Evolutionary conservation across 2,797 vertebrate genomes (phyloP).

Genomic region (Smutsia gigantea): DNA sequence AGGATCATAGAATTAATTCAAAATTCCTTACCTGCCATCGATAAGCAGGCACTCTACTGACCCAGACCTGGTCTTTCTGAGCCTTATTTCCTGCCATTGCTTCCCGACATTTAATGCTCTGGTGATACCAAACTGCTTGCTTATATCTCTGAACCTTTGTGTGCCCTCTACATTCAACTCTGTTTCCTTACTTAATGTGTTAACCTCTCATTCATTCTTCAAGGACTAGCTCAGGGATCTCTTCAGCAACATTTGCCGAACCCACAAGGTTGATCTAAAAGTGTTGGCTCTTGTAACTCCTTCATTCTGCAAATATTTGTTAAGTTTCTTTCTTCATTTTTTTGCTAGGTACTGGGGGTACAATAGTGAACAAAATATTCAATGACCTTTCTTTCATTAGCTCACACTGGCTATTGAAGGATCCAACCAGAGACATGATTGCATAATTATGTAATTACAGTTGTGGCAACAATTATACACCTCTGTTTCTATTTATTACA

Average conservation of each 20-base stretch:
- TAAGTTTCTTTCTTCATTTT: background rate
- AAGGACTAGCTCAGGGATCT: background rate
- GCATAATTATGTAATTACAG: background rate
- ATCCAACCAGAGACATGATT: slow-evolving; percentile 5
- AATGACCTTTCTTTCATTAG: background rate
- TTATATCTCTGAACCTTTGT: background rate
- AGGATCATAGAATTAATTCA: background rate
- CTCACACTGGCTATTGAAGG: background rate
- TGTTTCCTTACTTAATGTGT: background rate
- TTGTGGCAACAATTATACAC: background rate
- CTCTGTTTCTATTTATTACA: background rate
- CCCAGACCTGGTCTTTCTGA: background rate
- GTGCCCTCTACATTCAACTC: background rate
- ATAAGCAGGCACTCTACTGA: background rate
- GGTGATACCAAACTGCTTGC: background rate
- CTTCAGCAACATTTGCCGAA: background rate
- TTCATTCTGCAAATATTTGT: background rate
- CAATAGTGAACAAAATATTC: background rate
- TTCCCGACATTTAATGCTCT: background rate
- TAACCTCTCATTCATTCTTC: background rate
- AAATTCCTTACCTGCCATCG: background rate
- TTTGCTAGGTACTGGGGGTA: background rate
- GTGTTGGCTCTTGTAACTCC: background rate
- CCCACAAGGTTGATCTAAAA: background rate
- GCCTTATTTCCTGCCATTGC: background rate